These are phyloP conservation scores for Falcunculus frontatus DNA, from an alignment of 2,113 vertebrate genomes.

Conservation along the genomic window DNA sequence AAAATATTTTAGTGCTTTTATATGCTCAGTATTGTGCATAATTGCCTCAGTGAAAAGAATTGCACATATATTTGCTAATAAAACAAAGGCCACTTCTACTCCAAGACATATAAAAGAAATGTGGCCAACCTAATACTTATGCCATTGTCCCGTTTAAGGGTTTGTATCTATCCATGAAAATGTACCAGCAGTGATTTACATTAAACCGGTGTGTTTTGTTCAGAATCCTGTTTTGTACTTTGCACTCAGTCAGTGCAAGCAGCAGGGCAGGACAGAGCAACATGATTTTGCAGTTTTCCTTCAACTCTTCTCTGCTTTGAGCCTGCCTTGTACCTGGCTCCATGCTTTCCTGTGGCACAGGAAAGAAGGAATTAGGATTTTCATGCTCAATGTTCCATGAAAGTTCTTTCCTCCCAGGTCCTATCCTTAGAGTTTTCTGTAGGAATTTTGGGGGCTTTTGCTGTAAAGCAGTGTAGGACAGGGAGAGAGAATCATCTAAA, in stretches of 20 bases:
- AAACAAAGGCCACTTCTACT: neutral
- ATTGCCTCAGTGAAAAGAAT: neutral
- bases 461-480: neutral
- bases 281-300: neutral
- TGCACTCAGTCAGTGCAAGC: neutral
- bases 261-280: neutral
- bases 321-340: neutral
- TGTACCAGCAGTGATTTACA: neutral
- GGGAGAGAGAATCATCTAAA: neutral
- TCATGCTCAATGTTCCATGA: neutral
- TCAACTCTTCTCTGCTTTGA: neutral
- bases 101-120: neutral
- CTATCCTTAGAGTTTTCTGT: neutral
- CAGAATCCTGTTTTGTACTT: neutral
- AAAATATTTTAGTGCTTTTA: neutral
- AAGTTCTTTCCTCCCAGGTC: neutral
- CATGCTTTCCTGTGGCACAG: neutral
- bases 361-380: neutral
- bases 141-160: rapidly evolving
- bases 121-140: neutral
- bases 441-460: neutral
- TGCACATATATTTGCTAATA: neutral
- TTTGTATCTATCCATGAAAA: neutral
- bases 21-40: neutral
- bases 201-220: neutral